phyloP scores from a whole-genome alignment of 2,797 vertebrate genomes.

The Champsocephalus gunnari region DNA sequence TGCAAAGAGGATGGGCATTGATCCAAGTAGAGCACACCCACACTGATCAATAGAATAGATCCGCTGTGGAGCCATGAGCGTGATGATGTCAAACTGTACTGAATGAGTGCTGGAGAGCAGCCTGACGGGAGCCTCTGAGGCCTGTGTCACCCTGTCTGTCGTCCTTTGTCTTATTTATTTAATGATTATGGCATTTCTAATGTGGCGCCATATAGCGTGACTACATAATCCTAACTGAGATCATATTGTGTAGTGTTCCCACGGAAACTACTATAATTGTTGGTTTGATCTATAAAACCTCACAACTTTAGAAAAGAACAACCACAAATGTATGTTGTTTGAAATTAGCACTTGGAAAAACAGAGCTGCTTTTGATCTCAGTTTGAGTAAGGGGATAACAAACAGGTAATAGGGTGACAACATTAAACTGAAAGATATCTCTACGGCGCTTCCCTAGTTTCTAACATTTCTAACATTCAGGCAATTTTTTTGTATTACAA shows the following conservation, averaged over 20 bases:
- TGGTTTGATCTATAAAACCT: constrained; percentile 64
- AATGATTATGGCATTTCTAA: constrained; percentile 70
- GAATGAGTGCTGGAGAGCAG: constrained; percentile 37
- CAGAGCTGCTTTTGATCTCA: constrained; percentile 5
- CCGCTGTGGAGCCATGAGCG: constrained; percentile 23
- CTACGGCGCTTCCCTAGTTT: too few species aligned
- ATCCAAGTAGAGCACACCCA: constrained; percentile 57
- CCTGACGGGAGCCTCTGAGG: constrained; percentile 51
- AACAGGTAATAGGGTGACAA: too few species aligned
- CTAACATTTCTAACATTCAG: too few species aligned
- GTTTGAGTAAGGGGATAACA: not conserved
- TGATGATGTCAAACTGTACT: constrained; percentile 43
- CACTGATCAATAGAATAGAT: constrained; percentile 74
- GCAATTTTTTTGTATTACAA: too few species aligned
- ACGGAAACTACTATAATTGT: constrained; percentile 68
- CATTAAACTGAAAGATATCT: too few species aligned
- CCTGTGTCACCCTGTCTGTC: constrained; percentile 44
- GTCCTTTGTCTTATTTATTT: constrained; percentile 68
- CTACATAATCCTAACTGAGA: constrained; percentile 69
- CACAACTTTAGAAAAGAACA: constrained; percentile 18
- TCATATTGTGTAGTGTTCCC: constrained; percentile 55
- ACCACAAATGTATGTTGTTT: constrained; percentile 32
- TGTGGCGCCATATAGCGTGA: constrained; percentile 71
- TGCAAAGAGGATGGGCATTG: constrained; percentile 66
- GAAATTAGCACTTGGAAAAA: constrained; percentile 47